Evolutionary conservation across 2,113 vertebrate species (phyloP), one percentile per base, ranked within the genome.

Genomic region (Nothocercus nigrocapillus): DNA sequence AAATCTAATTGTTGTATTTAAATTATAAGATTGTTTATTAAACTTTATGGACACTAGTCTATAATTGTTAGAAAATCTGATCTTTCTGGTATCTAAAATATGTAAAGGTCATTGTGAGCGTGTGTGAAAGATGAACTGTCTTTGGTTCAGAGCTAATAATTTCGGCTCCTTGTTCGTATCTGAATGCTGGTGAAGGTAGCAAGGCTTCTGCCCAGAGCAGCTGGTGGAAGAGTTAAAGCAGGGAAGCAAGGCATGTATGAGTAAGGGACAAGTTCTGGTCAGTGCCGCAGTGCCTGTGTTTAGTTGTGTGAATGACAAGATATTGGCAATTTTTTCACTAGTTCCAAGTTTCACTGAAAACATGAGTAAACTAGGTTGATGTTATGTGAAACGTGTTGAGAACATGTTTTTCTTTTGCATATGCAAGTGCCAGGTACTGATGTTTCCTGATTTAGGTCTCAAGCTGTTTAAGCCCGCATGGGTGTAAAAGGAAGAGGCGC

Each of bases 401-500:
- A 88, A 25, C 8, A 2, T 91, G 49, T 61, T 89, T 88, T 85
- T 53, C n/a, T 85, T 34, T 49, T 85, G 30, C 54, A 63, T 11
- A 9, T 5, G 2, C 22, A 45, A 3, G 4, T 17, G 40, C 44
- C 53, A 5, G 47, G 28, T n/a, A 6, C 28, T 45, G 1, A 8
- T 24, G 28, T 38, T 68, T 75, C 49, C 74, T 89, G 59, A 6
- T 82, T 76, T 16, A 32, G 24, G 63, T 77, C 82, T 90, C 3
- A 13, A 88, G 91, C 66, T 89, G 69, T 11, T 47, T 76, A n/a
- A 75, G 20, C n/a, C 45, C 66, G 51, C 72, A 47, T 5, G 82
- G 17, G 59, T 83, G 85, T 74, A 83, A 89, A 70, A 96, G 95
- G 91, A 96, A 95, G 89, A 72, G 90, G 76, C 1, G 11, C 63